A percentile compares a stretch with the other conserved stretches of the same genome.
phyloP scores from a whole-genome alignment of 30 jellyfish, hydroid and myxozoan species.

The Aurelia coerulea region DNA sequence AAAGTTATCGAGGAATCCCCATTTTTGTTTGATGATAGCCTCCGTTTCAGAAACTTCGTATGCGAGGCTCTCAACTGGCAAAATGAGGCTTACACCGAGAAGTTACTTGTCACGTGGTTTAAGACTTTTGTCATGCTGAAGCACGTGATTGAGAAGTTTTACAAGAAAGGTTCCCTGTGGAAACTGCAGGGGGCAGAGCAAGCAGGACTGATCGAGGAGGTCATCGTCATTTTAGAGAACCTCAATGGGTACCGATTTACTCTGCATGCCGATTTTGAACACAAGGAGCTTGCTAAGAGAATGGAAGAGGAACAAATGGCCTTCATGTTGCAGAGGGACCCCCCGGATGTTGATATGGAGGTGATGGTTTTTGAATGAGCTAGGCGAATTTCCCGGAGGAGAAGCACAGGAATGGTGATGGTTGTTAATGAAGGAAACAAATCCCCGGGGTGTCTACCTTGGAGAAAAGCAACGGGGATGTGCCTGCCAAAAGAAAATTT shows the following conservation, averaged over 20 bases:
- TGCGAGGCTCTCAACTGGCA: constrained; percentile 69
- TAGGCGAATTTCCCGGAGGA: too few relatives aligned
- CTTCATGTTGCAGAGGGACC: constrained; percentile 32
- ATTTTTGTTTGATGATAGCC: constrained; percentile 54
- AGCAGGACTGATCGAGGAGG: constrained; percentile 9
- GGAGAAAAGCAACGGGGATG: too few relatives aligned
- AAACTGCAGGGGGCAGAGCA: constrained; percentile 16
- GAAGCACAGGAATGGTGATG: too few relatives aligned
- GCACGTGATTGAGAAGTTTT: constrained; percentile 23
- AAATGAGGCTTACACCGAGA: constrained; percentile 55
- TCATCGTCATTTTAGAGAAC: not conserved
- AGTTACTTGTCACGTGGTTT: constrained; percentile 55
- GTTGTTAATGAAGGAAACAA: too few relatives aligned
- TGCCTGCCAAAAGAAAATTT: too few relatives aligned
- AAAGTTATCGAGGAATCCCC: constrained; percentile 53
- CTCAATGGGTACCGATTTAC: constrained; percentile 42
- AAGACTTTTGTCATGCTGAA: not conserved
- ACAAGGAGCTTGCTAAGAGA: constrained; percentile 46
- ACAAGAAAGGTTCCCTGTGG: constrained; percentile 32
- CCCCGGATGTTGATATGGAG: constrained; percentile 37
- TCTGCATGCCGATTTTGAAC: constrained; percentile 61
- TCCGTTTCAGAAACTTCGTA: constrained; percentile 59
- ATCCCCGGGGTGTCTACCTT: too few relatives aligned
- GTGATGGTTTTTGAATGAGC: constrained; percentile 36
- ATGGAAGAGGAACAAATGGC: constrained; percentile 21